phyloP scores from a whole-genome alignment of 1,140 invertebrate species.

The Lethocerus indicus region DNA sequence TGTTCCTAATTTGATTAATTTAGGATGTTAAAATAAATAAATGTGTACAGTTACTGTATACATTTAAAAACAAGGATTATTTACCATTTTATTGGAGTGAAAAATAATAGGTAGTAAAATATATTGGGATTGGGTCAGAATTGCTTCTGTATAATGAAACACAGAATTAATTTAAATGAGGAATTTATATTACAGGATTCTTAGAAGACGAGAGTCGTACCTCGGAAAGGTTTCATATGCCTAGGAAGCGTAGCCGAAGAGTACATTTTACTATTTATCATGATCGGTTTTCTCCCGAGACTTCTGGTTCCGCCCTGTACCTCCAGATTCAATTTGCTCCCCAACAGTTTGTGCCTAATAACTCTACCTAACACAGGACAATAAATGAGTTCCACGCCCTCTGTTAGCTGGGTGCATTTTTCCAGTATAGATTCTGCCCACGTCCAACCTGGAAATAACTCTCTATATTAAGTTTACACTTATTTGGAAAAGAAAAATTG shows the following conservation, averaged over 20 bases:
- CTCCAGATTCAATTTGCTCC: neutral
- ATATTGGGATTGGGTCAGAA: no score
- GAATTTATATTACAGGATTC: neutral
- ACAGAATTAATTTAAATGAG: no score
- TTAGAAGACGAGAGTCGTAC: slow-evolving; percentile 4
- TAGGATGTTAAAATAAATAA: no score
- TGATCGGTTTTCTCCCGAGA: slow-evolving; percentile 15
- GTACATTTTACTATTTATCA: neutral
- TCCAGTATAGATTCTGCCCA: slow-evolving; percentile 44
- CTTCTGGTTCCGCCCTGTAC: slow-evolving; percentile 7
- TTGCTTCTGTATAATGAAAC: no score
- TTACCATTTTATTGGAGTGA: neutral
- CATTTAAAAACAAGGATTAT: no score
- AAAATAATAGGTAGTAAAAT: neutral
- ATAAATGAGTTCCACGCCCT: slow-evolving; percentile 23
- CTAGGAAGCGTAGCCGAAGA: slow-evolving; percentile 13
- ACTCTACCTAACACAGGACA: slow-evolving; percentile 17
- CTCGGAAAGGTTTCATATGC: slow-evolving; percentile 16
- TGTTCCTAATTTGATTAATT: no score
- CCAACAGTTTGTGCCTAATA: slow-evolving; percentile 14
- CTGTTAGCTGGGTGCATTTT: slow-evolving; percentile 28
- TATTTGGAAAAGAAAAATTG: neutral
- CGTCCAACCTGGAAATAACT: slow-evolving; percentile 24
- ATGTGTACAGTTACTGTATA: no score
- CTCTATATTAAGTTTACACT: neutral